Percentiles rank a stretch among this genome's conserved stretches.
Evolutionary conservation across 2,113 vertebrate species (phyloP).

Genomic region (Chaetorhynchus papuensis): DNA sequence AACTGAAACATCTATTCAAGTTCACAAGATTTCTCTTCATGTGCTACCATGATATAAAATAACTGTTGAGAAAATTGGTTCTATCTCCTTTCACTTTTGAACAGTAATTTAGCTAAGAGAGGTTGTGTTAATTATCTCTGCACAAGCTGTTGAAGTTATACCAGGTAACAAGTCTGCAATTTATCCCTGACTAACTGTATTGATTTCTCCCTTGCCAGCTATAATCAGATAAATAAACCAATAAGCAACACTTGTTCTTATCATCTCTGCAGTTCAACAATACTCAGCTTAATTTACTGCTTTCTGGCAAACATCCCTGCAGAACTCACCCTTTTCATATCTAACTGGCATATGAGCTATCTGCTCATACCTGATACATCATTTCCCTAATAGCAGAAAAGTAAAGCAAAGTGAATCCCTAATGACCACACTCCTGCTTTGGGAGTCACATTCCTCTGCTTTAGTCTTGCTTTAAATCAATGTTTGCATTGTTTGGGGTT

Average conservation of each 20-base stretch:
- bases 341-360: not conserved
- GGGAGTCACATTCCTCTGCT: not conserved
- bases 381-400: constrained; percentile 5
- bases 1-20: not conserved
- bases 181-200: constrained; percentile 34
- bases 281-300: not conserved
- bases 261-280: not conserved
- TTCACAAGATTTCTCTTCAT: not conserved
- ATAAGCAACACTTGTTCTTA: constrained; percentile 25
- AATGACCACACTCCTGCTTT: not conserved
- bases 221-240: constrained; percentile 42
- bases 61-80: not conserved
- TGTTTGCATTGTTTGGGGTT: constrained; percentile 21
- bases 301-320: not conserved
- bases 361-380: not conserved
- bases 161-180: constrained; percentile 13
- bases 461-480: constrained; percentile 32
- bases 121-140: constrained; percentile 8
- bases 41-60: not conserved
- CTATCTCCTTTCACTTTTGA: not conserved
- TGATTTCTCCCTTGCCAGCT: constrained; percentile 44
- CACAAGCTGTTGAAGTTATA: constrained; percentile 9
- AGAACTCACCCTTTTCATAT: not conserved
- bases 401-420: not conserved
- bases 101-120: constrained; percentile 26